Conservation (phyloP, 2,888 invertebrate genomes). For the Agriopis marginaria region DNA sequence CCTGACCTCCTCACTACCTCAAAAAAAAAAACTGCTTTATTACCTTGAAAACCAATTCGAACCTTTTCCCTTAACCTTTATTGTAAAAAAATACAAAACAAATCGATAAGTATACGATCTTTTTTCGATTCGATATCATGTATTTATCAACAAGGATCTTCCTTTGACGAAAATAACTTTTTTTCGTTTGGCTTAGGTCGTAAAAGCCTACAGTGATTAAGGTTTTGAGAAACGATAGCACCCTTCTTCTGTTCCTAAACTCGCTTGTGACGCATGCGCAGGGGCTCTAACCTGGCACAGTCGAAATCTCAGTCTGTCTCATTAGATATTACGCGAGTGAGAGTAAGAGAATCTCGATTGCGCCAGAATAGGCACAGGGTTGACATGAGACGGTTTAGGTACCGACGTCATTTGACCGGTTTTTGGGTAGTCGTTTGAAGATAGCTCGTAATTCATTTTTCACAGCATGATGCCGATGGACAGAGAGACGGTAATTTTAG, state of each 20-base stretch:
- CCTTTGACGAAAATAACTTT: slow-evolving; percentile 29
- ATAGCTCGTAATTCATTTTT: neutral
- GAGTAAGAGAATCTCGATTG: neutral
- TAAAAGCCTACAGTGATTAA: slow-evolving; percentile 22
- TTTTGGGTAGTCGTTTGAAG: neutral
- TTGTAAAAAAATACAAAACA: neutral
- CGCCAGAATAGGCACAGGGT: neutral
- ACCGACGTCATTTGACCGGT: neutral
- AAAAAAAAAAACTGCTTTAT: slow-evolving; percentile 34
- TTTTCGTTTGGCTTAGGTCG: slow-evolving; percentile 6
- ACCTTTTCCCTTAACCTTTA: slow-evolving; percentile 25
- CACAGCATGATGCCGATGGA: neutral
- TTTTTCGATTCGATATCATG: slow-evolving; percentile 25
- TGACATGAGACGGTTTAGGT: neutral
- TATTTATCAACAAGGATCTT: slow-evolving; percentile 28
- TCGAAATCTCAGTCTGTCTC: neutral
- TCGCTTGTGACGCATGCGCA: neutral
- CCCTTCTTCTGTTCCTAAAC: slow-evolving; percentile 1
- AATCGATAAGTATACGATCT: neutral
- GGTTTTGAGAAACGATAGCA: slow-evolving; percentile 18
- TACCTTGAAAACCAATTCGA: slow-evolving; percentile 25
- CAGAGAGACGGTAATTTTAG: neutral
- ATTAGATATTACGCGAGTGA: neutral
- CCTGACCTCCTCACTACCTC: slow-evolving; percentile 36
- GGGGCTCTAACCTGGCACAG: neutral